Evolutionary conservation across 2,797 vertebrate species (phyloP).

Genomic region (Anabacerthia variegaticeps): DNA sequence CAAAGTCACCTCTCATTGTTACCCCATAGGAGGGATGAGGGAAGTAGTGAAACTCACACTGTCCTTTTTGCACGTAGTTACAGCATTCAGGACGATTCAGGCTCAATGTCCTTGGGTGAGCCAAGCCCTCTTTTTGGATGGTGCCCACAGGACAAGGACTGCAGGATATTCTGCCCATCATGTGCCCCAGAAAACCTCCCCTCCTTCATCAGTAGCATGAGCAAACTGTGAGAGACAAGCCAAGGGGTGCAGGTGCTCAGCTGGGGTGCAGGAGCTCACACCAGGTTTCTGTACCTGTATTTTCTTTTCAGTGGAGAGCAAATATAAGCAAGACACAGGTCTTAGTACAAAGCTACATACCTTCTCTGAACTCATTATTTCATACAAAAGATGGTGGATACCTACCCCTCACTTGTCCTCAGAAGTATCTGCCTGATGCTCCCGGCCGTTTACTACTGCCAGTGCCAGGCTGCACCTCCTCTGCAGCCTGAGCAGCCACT

Average conservation of each 20-base stretch:
- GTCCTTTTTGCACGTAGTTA: background rate
- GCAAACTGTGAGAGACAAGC: background rate
- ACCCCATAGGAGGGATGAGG: background rate
- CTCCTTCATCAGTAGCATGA: rapidly evolving
- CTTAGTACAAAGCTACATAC: background rate
- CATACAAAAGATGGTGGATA: background rate
- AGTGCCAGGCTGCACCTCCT: background rate
- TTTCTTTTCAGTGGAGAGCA: background rate
- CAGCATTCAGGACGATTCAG: rapidly evolving
- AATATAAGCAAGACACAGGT: background rate
- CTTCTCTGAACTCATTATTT: background rate
- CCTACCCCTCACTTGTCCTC: background rate
- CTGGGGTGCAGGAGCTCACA: background rate
- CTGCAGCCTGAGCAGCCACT: background rate
- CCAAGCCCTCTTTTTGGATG: background rate
- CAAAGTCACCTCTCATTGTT: background rate
- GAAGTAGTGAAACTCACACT: background rate
- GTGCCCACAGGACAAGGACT: background rate
- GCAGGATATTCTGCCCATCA: background rate
- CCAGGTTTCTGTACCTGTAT: background rate
- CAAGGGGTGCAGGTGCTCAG: background rate
- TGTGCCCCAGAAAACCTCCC: background rate
- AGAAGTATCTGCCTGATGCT: rapidly evolving
- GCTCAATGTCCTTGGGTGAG: background rate
- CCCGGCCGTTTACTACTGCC: background rate